phyloP scores from a whole-genome alignment of 2,113 vertebrate genomes.

The Dipodomys ordii region DNA sequence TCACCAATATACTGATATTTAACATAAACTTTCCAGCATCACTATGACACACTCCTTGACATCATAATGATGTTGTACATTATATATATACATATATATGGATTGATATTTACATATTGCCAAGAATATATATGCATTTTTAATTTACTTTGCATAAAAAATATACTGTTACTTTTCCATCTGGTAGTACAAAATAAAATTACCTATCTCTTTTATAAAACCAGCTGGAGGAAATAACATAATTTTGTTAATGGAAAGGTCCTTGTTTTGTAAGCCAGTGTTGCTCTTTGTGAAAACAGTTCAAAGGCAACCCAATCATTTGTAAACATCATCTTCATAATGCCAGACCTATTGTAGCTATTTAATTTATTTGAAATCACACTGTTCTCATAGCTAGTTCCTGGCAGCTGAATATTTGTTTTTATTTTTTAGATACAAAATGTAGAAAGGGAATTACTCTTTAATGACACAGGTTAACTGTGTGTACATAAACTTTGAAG shows the following conservation, averaged over 20 bases:
- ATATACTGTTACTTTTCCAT: background rate
- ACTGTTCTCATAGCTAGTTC: slow-evolving; percentile 29
- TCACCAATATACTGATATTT: background rate
- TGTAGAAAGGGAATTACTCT: slow-evolving; percentile 17
- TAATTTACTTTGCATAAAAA: slow-evolving; percentile 41
- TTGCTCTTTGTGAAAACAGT: slow-evolving; percentile 21
- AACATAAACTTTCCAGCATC: background rate
- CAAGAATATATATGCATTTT: slow-evolving; percentile 42
- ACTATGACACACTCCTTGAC: background rate
- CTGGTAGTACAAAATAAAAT: background rate
- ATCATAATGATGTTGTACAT: background rate
- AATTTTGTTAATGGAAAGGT: slow-evolving; percentile 62
- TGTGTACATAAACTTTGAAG: slow-evolving; percentile 49
- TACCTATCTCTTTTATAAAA: background rate
- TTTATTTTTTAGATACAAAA: slow-evolving; percentile 26
- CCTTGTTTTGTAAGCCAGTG: slow-evolving; percentile 31
- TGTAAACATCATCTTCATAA: slow-evolving; percentile 45
- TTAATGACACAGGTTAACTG: slow-evolving; percentile 41
- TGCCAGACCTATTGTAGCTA: background rate
- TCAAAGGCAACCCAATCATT: slow-evolving; percentile 46
- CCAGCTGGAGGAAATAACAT: slow-evolving; percentile 39
- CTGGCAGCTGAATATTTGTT: slow-evolving; percentile 14
- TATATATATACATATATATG: background rate
- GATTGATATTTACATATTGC: background rate
- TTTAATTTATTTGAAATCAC: slow-evolving; percentile 52